phyloP scores from a whole-genome alignment of 1,140 invertebrate species.

The Cherax destructor region DNA sequence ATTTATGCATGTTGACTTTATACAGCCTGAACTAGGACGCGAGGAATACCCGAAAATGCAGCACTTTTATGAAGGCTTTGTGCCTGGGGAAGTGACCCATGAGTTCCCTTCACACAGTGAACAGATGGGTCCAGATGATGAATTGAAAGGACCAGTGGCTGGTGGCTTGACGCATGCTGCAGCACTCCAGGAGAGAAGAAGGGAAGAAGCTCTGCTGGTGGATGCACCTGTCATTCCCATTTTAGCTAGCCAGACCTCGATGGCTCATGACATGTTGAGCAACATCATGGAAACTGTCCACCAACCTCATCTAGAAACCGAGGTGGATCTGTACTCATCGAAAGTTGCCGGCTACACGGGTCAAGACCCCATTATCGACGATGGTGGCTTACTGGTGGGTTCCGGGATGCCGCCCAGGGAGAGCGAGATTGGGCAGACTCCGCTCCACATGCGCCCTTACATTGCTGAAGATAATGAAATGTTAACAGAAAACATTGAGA shows the following conservation, averaged over 20 bases:
- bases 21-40: neutral
- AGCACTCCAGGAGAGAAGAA: neutral
- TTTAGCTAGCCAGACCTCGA: neutral
- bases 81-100: neutral
- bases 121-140: neutral
- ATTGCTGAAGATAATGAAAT: conserved; percentile 11
- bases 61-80: neutral
- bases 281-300: conserved; percentile 60
- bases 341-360: neutral
- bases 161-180: neutral
- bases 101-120: neutral
- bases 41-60: neutral
- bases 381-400: conserved; percentile 41
- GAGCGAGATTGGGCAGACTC: conserved; percentile 51
- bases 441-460: neutral
- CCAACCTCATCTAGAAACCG: conserved; percentile 31
- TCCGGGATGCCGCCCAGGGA: conserved; percentile 41
- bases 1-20: neutral
- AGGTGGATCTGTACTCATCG: neutral
- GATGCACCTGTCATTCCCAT: neutral
- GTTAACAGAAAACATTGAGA: neutral
- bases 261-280: conserved; percentile 33
- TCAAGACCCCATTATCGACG: conserved; percentile 17
- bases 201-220: neutral
- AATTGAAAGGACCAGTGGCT: neutral